These are phyloP conservation scores for Colletes latitarsis DNA, from an alignment of 1,140 invertebrate genomes.

Conservation along the genomic window DNA sequence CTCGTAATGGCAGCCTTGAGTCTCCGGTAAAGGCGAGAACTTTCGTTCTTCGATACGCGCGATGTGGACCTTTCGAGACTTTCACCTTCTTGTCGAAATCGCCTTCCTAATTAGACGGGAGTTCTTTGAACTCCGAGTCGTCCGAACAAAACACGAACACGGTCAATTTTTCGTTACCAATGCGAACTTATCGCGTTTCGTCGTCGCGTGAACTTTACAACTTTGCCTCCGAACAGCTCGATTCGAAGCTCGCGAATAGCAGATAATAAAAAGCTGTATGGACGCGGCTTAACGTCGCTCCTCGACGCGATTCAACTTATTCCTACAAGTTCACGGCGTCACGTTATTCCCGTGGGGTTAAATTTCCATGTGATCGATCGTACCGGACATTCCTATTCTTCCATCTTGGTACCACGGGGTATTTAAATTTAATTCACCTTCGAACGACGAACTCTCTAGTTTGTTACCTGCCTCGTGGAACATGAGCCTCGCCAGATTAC, in stretches of 20 bases:
- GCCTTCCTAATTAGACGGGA: not conserved
- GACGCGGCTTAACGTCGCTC: not conserved
- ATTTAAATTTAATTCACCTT: not conserved
- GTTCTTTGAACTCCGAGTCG: not conserved
- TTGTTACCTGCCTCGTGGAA: not conserved
- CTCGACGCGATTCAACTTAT: not conserved
- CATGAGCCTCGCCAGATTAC: conserved; percentile 50
- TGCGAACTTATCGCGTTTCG: too few species aligned
- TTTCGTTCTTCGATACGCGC: conserved; percentile 4
- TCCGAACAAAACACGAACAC: not conserved
- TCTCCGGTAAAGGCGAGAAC: conserved; percentile 11
- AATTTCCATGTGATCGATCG: conserved; percentile 22
- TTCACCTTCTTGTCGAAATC: conserved; percentile 15
- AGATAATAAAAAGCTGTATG: not conserved
- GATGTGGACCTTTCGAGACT: not conserved
- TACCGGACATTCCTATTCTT: not conserved
- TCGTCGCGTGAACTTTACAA: too few species aligned
- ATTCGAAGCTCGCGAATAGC: not conserved
- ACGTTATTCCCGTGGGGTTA: not conserved
- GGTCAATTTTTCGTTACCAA: not conserved
- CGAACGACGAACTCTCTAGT: not conserved
- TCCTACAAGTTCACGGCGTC: too few species aligned
- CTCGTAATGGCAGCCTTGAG: not conserved
- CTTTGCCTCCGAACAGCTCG: too few species aligned
- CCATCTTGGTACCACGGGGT: not conserved